Evolutionary conservation across 2,888 invertebrate genomes (phyloP), one percentile per base, ranked within the genome.

Genomic region (Mimumesa dahlbomi): DNA sequence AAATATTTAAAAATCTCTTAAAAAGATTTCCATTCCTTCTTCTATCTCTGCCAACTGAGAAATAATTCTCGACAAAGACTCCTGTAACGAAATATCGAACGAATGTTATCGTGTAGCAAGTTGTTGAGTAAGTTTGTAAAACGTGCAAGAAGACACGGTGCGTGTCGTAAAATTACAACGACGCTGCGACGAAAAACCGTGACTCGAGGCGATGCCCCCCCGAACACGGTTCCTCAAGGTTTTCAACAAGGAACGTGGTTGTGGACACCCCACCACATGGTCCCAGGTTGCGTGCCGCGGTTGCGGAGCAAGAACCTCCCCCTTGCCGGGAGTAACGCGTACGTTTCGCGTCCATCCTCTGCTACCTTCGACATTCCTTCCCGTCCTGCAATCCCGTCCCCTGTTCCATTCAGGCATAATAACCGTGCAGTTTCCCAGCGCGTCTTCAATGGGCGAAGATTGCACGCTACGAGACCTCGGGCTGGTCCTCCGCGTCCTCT

Each of bases 351-450:
- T 78, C 75, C 81, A 74, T 82, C 78, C 76, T 79, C 68, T 72
- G 77, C 78, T 79, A 81, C 81, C 77, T 83, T 82, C 76, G 69
- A 76, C 81, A 82, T 82, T 83, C 81, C 75, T 80, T 65, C 72
- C 73, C 75, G 66, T 53, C 76, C 73, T 72, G 75, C 74, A 62
- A 70, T 77, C 79, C 71, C 79, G 77, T 77, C 82, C 78, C 79
- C 84, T 82, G 78, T 86, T 83, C 83, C 87, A 88, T 89, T 89
- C 83, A 87, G 84, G 81, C 85, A 86, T 88, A 88, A 89, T 89
- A 88, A 88, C 87, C 86, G 85, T 85, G 87, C 89, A 88, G 86
- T 88, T 89, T 89, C 88, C 88, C 89, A 89, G 85, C 83, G 85
- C 83, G 85, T 87, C 86, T 88, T 89, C 88, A 89, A 89, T 89